phyloP scores from a whole-genome alignment of 2,888 invertebrate species.

The Drosophila subsilvestris region DNA sequence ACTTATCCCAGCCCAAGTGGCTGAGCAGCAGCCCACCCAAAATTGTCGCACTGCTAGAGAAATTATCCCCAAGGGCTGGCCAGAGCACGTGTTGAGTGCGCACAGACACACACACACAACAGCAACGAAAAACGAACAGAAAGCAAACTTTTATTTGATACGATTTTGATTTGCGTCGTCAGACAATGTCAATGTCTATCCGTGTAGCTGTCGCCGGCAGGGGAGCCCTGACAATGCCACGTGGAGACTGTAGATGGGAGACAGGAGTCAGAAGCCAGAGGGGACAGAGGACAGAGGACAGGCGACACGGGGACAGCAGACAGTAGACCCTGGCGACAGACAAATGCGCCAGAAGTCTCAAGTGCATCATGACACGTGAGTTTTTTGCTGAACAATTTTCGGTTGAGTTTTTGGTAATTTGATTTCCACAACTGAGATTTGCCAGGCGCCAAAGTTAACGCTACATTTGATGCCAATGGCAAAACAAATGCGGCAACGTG shows the following conservation, averaged over 20 bases:
- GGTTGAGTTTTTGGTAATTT: slow-evolving; percentile 63
- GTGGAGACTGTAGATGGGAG: slow-evolving; percentile 7
- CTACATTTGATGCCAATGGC: slow-evolving; percentile 68
- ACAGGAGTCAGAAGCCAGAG: slow-evolving; percentile 2
- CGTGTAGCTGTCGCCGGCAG: slow-evolving; percentile 27
- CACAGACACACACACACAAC: slow-evolving; percentile 24
- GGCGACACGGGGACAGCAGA: slow-evolving; percentile 3
- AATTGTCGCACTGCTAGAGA: slow-evolving; percentile 45
- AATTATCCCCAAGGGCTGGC: slow-evolving; percentile 35
- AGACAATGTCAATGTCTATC: slow-evolving; percentile 62
- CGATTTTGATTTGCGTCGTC: slow-evolving; percentile 74
- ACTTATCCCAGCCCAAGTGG: slow-evolving; percentile 23
- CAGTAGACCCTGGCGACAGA: slow-evolving; percentile 21
- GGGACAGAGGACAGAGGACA: neutral
- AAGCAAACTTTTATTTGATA: slow-evolving; percentile 74
- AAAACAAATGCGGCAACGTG: slow-evolving; percentile 64
- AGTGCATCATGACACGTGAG: slow-evolving; percentile 78
- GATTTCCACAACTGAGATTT: slow-evolving; percentile 71
- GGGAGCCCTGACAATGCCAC: slow-evolving; percentile 20
- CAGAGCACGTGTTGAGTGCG: slow-evolving; percentile 70
- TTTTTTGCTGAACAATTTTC: slow-evolving; percentile 50
- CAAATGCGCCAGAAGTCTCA: slow-evolving; percentile 66
- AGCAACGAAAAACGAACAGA: slow-evolving; percentile 6
- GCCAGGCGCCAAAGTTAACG: slow-evolving; percentile 66
- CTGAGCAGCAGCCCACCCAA: slow-evolving; percentile 21